Percentiles rank a stretch among this genome's conserved stretches.
These are phyloP conservation scores for Diarsia brunnea DNA, from an alignment of 2,888 invertebrate genomes.

Conservation along the genomic window DNA sequence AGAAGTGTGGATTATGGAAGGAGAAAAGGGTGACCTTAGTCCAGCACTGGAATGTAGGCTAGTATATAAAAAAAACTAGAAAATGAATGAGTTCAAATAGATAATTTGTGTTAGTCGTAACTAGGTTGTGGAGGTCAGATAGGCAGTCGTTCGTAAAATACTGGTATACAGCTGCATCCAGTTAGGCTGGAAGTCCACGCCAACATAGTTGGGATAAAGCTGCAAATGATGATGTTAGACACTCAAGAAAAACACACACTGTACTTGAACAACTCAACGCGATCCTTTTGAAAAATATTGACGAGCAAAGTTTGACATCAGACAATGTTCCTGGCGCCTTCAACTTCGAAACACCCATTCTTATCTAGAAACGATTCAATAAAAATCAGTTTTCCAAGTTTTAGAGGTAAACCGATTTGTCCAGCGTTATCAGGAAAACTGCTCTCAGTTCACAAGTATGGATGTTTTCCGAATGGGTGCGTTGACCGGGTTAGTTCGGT, in stretches of 20 bases:
- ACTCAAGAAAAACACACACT: slow-evolving; percentile 11
- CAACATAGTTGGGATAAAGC: neutral
- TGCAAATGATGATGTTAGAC: neutral
- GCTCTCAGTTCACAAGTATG: slow-evolving; percentile 59
- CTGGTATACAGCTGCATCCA: neutral
- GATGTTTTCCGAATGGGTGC: slow-evolving; percentile 64
- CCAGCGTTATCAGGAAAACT: slow-evolving; percentile 66
- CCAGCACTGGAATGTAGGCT: too few species aligned
- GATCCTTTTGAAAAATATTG: slow-evolving; percentile 62
- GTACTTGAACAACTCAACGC: slow-evolving; percentile 26
- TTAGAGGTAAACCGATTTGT: slow-evolving; percentile 66
- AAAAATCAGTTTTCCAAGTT: slow-evolving; percentile 65
- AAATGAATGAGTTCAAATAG: too few species aligned
- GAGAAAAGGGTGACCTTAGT: too few species aligned
- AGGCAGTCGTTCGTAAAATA: neutral
- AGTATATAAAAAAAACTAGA: too few species aligned
- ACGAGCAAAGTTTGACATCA: slow-evolving; percentile 57
- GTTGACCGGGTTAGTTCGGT: slow-evolving; percentile 49
- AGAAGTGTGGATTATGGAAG: too few species aligned
- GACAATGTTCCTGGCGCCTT: slow-evolving; percentile 61
- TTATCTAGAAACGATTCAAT: slow-evolving; percentile 67
- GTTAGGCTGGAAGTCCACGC: neutral
- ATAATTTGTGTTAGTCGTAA: too few species aligned
- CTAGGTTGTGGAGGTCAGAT: too few species aligned
- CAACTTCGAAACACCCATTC: slow-evolving; percentile 59